Evolutionary conservation across 2,797 vertebrate species (phyloP).

Genomic region (Periophthalmus magnuspinnatus): DNA sequence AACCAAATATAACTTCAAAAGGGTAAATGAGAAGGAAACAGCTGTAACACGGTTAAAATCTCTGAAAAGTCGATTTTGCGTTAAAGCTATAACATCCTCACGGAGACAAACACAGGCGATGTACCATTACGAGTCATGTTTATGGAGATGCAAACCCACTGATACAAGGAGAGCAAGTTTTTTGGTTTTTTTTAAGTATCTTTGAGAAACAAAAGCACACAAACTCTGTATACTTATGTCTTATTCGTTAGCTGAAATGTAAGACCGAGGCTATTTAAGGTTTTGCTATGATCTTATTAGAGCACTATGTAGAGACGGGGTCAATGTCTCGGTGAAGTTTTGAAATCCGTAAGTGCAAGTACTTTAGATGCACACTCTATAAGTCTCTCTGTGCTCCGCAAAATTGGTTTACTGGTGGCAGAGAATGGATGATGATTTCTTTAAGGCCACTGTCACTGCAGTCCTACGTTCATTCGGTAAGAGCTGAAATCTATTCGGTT

Average conservation of each 20-base stretch:
- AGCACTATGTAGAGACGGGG: not conserved
- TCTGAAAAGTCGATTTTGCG: too few relatives aligned
- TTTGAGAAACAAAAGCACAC: not conserved
- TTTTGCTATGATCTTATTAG: too few relatives aligned
- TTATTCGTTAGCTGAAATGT: not conserved
- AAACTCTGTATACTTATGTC: too few relatives aligned
- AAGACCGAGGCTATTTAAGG: not conserved
- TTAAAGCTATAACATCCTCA: not conserved
- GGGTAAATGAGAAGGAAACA: too few relatives aligned
- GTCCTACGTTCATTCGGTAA: not conserved
- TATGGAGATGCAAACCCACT: not conserved
- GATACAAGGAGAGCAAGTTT: not conserved
- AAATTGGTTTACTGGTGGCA: not conserved
- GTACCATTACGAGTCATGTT: not conserved
- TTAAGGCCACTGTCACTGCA: slow-evolving; percentile 1
- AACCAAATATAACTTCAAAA: too few relatives aligned
- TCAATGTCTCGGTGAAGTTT: not conserved
- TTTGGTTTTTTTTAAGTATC: too few relatives aligned
- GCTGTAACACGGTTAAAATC: too few relatives aligned
- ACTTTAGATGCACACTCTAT: not conserved
- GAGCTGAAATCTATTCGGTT: slow-evolving; percentile 40
- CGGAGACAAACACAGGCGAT: not conserved
- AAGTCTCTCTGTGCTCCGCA: not conserved
- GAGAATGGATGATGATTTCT: slow-evolving; percentile 1
- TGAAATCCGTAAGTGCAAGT: not conserved